A percentile compares a stretch with the other conserved stretches of the same genome.
Evolutionary conservation across 2,888 invertebrate genomes (phyloP).

Genomic region (Oscheius sp.): DNA sequence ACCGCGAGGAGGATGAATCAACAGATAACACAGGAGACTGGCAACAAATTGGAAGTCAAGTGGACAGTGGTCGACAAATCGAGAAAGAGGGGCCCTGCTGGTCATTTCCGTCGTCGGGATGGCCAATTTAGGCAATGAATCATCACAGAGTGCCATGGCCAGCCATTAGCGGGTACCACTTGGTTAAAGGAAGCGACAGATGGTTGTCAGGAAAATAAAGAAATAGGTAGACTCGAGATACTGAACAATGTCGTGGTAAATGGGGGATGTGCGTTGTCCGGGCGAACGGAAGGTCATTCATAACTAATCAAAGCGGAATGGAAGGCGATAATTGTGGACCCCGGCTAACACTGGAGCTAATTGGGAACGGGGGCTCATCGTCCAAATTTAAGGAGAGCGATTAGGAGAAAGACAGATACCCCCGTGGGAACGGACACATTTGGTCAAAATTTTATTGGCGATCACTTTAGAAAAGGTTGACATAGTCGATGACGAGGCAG

Average conservation of each 20-base stretch:
- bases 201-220: neutral
- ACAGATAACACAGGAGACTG: neutral
- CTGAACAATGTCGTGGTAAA: neutral
- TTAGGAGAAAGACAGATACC: constrained; percentile 11
- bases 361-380: neutral
- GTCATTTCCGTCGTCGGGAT: neutral
- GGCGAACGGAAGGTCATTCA: constrained; percentile 26
- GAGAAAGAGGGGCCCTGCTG: neutral
- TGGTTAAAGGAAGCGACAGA: constrained; percentile 23
- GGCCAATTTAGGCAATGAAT: constrained; percentile 33
- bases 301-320: constrained; percentile 31
- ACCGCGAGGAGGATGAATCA: constrained; percentile 12
- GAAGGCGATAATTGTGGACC: constrained; percentile 14
- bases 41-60: neutral
- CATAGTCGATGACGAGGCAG: constrained; percentile 20
- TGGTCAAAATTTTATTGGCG: neutral
- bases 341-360: constrained; percentile 2
- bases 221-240: neutral
- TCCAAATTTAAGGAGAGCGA: constrained; percentile 7
- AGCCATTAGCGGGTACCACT: constrained; percentile 25
- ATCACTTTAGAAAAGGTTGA: neutral
- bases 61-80: neutral
- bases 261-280: neutral
- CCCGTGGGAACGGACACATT: constrained; percentile 31
- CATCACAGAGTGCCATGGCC: constrained; percentile 12